Percentiles rank a stretch among this genome's conserved stretches.
Conservation (phyloP, 1,140 invertebrate genomes). For the Monomorium pharaonis region DNA sequence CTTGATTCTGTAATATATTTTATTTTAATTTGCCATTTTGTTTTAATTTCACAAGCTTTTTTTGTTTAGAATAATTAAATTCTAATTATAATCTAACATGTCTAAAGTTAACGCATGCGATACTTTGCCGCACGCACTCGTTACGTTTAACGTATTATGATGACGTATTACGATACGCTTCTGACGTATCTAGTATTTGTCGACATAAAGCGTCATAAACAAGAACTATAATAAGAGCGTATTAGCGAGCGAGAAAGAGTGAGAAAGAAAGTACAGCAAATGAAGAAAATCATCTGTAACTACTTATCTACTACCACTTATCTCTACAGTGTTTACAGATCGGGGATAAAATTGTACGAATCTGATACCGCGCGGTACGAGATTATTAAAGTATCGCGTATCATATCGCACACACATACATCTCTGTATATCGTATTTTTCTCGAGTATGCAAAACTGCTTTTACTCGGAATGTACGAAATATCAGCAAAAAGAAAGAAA, state of each 20-base stretch:
- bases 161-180: neutral
- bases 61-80: neutral
- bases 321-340: slow-evolving; percentile 71
- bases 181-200: slow-evolving; percentile 36
- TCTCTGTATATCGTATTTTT: neutral
- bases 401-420: slow-evolving; percentile 14
- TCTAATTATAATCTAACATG: neutral
- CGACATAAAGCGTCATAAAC: slow-evolving; percentile 29
- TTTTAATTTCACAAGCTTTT: neutral
- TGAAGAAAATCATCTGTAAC: slow-evolving; percentile 71
- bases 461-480: neutral
- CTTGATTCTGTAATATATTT: neutral
- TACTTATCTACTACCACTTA: slow-evolving; percentile 66
- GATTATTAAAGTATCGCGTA: slow-evolving; percentile 65
- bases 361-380: slow-evolving; percentile 56
- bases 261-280: neutral
- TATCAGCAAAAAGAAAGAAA: neutral
- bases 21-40: neutral
- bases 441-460: neutral
- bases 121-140: neutral
- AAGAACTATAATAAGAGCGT: slow-evolving; percentile 19
- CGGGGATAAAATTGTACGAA: slow-evolving; percentile 68
- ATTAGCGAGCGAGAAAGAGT: slow-evolving; percentile 16
- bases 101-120: neutral
- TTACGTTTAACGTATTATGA: neutral